A percentile compares a stretch with the other conserved stretches of the same genome.
Conservation (phyloP, 2,888 invertebrate species). For the Rugalucina vietnamica region DNA sequence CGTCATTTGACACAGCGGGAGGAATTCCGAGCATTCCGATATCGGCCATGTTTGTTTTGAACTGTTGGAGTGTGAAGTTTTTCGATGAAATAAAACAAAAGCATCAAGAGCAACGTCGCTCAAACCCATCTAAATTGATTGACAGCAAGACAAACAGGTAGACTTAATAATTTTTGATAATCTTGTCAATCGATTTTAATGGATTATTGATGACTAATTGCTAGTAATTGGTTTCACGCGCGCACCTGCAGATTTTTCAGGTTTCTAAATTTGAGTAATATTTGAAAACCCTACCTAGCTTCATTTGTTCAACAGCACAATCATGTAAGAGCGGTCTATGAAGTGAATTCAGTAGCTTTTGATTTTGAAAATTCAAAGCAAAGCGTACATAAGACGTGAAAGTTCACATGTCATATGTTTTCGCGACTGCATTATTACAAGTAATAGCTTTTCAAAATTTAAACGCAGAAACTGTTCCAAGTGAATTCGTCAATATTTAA, state of each 20-base stretch:
- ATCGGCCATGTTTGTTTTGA: conserved; percentile 26
- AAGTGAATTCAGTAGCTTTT: not conserved
- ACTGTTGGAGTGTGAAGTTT: not conserved
- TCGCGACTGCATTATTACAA: not conserved
- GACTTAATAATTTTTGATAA: not conserved
- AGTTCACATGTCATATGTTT: not conserved
- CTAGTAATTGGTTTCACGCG: not conserved
- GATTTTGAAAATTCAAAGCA: not conserved
- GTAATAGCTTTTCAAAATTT: no score
- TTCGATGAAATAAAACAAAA: not conserved
- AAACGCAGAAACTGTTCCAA: no score
- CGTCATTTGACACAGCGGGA: conserved; percentile 17
- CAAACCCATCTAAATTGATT: not conserved
- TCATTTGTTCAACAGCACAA: not conserved
- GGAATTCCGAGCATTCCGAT: conserved; percentile 25
- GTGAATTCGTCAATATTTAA: no score
- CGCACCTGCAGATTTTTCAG: not conserved
- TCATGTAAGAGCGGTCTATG: not conserved
- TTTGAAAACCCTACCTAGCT: not conserved
- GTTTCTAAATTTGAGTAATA: not conserved
- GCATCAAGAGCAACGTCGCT: not conserved
- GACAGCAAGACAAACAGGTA: not conserved
- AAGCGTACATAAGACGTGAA: not conserved
- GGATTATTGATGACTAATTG: not conserved
- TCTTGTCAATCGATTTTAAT: not conserved